Evolutionary conservation across 2,113 vertebrate genomes (phyloP).

Genomic region (Xiphophorus hellerii): DNA sequence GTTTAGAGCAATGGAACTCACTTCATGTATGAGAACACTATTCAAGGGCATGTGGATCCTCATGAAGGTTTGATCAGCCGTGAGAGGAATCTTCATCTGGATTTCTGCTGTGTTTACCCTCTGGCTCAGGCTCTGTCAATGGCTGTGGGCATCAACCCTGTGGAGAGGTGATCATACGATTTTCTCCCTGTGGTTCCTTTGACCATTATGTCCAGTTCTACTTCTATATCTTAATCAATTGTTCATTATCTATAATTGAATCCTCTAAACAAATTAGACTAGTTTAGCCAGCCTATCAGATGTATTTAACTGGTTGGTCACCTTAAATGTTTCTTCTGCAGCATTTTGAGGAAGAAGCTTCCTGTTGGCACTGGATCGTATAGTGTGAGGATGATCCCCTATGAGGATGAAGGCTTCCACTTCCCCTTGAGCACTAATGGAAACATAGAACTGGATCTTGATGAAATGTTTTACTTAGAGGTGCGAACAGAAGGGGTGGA

Average conservation of each 20-base stretch:
- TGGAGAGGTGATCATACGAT: constrained; percentile 56
- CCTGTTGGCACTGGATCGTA: constrained; percentile 58
- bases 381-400: constrained; percentile 62
- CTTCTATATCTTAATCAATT: background rate
- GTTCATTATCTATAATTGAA: too few relatives aligned
- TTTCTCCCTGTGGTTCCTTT: background rate
- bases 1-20: constrained; percentile 63
- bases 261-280: too few relatives aligned
- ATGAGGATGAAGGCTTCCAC: constrained; percentile 59
- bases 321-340: constrained; percentile 29
- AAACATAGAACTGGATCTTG: constrained; percentile 43
- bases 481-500: constrained; percentile 68
- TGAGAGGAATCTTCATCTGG: constrained; percentile 36
- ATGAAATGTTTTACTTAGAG: constrained; percentile 62
- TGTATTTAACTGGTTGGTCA: too few relatives aligned
- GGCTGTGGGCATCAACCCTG: constrained; percentile 59
- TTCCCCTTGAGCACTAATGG: constrained; percentile 24
- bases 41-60: constrained; percentile 37
- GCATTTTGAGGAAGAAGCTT: constrained; percentile 58
- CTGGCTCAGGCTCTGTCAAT: constrained; percentile 50
- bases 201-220: too few relatives aligned
- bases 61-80: constrained; percentile 35
- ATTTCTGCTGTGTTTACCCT: constrained; percentile 53
- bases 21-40: constrained; percentile 58
- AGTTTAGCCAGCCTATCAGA: background rate